Percentiles rank a stretch among this genome's conserved stretches.
Conservation (phyloP, 2,888 invertebrate species). For the Yponomeuta malinellus region DNA sequence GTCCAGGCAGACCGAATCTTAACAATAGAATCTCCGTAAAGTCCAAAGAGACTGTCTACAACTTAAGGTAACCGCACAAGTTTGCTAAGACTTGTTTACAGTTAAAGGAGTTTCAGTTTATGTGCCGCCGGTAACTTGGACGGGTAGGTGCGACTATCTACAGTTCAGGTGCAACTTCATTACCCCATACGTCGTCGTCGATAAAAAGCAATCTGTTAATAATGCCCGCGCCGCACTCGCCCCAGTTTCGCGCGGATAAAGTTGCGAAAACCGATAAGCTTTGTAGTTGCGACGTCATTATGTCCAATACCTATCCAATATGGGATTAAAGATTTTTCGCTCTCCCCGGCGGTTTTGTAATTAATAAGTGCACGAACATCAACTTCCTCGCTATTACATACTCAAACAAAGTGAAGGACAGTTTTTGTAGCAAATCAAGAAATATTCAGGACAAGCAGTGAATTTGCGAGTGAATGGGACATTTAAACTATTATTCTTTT, state of each 20-base stretch:
- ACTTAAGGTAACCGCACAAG: constrained; percentile 54
- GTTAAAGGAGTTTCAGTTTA: constrained; percentile 45
- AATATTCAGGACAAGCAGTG: constrained; percentile 16
- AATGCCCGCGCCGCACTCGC: not conserved
- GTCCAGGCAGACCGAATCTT: constrained; percentile 18
- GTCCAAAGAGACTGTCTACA: constrained; percentile 49
- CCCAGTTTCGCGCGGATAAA: not conserved
- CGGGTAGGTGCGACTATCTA: not conserved
- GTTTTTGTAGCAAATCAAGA: constrained; percentile 11
- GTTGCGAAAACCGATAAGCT: not conserved
- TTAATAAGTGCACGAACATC: not conserved
- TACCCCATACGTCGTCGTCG: not conserved
- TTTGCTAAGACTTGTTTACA: constrained; percentile 67
- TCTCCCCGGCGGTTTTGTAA: not conserved
- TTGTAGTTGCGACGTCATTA: not conserved
- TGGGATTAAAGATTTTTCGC: not conserved
- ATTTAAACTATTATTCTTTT: constrained; percentile 24
- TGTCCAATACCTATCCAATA: not conserved
- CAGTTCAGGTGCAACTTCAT: not conserved
- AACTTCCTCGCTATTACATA: not conserved
- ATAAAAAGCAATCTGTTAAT: constrained; percentile 3
- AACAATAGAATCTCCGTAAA: constrained; percentile 48
- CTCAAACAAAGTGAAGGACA: not conserved
- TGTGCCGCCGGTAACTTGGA: constrained; percentile 34
- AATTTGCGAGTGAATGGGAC: constrained; percentile 21